Evolutionary conservation across 92 coral and sea anemone genomes (phyloP), one percentile per base, ranked within the genome.

Genomic region (Palythoa grandiflora): DNA sequence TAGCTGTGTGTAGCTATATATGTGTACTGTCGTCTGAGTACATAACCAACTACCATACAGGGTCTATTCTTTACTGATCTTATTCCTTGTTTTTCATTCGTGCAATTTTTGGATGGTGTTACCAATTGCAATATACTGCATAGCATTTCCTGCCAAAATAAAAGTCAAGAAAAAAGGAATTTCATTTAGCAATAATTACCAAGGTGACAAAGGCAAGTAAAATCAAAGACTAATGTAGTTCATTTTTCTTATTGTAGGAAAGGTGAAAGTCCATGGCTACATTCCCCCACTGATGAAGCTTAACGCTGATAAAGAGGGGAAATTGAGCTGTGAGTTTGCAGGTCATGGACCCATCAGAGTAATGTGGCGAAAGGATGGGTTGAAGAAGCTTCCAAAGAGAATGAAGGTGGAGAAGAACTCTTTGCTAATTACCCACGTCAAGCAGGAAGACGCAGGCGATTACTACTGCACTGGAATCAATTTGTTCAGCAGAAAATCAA

Each of bases 381-480:
- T 84, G 19, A 71, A 20, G 13, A 66, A 38, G 36, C 80, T 91
- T 37, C 77, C 92, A 10, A 40, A 68, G 16, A 84, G 71, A 72
- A 68, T 87, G 91, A 57, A 35, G 2, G n/a, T 38, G 1, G 70
- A 87, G 11, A 86, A 77, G 11, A 81, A 57, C 15, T 16, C 28
- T 0, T 84, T 97, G 44, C 13, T 15, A 35, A 88, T 97, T 54
- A 8, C 74, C 3, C 73, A 87, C 1, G 66, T 92, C 16, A 75
- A 91, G 74, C 83, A 88, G 88, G 55, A 55, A 1, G 99, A 97
- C 57, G 92, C 68, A 11, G 99, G 98, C 2, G 77, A 77, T 3
- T 97, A 97, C 83, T 65, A 83, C n/a, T 97, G 99, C 63, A 92
- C 89, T 80, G 98, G 95, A 16, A 78, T 53, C 44, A 97, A 97